Percentiles rank a stretch among this genome's conserved stretches.
phyloP scores from a whole-genome alignment of 1,140 invertebrate genomes.

The Caenorhabditis tropicalis region DNA sequence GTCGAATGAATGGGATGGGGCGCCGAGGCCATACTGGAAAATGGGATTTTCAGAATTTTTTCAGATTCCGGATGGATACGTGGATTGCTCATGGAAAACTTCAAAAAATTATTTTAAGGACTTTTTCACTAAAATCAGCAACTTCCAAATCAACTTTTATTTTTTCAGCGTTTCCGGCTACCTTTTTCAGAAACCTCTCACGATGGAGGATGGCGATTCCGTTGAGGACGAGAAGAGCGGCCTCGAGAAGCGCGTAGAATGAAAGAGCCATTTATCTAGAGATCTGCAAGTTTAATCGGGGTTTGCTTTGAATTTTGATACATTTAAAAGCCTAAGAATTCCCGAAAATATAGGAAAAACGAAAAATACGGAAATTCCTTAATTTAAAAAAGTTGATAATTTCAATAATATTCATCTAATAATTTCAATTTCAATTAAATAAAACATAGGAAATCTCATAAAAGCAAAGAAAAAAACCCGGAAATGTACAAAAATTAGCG shows the following conservation, averaged over 20 bases:
- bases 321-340: too few species aligned
- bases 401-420: not conserved
- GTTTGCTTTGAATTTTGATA: too few species aligned
- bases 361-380: too few species aligned
- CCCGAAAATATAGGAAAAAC: too few species aligned
- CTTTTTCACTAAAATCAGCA: too few species aligned
- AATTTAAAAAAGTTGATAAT: too few species aligned
- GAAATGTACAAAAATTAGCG: not conserved
- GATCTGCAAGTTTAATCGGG: too few species aligned
- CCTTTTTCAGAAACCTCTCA: constrained; percentile 65
- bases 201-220: constrained; percentile 64
- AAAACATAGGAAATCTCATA: not conserved
- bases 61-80: too few species aligned
- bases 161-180: constrained; percentile 46
- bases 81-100: too few species aligned
- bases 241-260: constrained; percentile 63
- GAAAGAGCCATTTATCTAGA: constrained; percentile 58
- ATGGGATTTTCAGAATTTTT: too few species aligned
- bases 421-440: not conserved
- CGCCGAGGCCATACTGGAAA: constrained; percentile 54
- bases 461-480: not conserved
- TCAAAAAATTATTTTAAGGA: too few species aligned
- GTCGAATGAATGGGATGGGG: constrained; percentile 60
- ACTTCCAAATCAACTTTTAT: too few species aligned
- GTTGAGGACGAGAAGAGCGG: constrained; percentile 62